Conservation (phyloP, 2,888 invertebrate genomes). For the Hirtodrosophila confusa region DNA sequence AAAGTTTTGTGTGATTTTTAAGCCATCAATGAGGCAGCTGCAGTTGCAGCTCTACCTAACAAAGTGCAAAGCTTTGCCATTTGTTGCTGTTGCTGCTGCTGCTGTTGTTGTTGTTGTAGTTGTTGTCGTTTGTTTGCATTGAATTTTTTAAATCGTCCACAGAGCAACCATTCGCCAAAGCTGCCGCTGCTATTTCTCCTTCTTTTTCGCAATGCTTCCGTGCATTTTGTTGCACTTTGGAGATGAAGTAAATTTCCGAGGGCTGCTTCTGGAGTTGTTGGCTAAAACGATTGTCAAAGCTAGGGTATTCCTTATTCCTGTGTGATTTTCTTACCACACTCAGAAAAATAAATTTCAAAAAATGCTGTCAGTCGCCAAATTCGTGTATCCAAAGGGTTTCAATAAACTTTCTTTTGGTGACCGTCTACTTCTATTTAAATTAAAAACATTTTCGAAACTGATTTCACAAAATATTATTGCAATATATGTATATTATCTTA, state of each 20-base stretch:
- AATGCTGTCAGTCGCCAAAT: too few relatives aligned
- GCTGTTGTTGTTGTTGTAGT: constrained; percentile 33
- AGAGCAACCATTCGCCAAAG: constrained; percentile 68
- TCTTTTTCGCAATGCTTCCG: constrained; percentile 49
- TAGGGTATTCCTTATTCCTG: background rate
- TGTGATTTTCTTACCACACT: too few relatives aligned
- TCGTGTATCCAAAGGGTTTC: too few relatives aligned
- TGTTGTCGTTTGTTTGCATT: constrained; percentile 57
- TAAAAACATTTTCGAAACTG: too few relatives aligned
- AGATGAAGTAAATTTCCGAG: constrained; percentile 35
- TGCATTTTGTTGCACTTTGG: constrained; percentile 71
- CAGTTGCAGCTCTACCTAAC: constrained; percentile 19
- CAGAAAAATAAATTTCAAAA: too few relatives aligned
- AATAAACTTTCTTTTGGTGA: too few relatives aligned
- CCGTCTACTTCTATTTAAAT: too few relatives aligned
- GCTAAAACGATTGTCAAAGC: background rate
- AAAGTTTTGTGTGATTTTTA: constrained; percentile 64
- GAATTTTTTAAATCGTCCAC: constrained; percentile 68
- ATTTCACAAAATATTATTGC: too few relatives aligned
- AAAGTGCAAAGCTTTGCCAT: constrained; percentile 41
- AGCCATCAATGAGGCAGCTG: constrained; percentile 41
- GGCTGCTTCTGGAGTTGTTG: constrained; percentile 22
- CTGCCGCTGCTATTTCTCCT: constrained; percentile 42
- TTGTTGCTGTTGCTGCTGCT: constrained; percentile 28
- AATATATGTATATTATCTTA: too few relatives aligned